Percentiles rank a stretch among this genome's conserved stretches.
These are phyloP conservation scores for Pterobdella sp. DNA, from an alignment of 2,888 invertebrate genomes.

Conservation along the genomic window DNA sequence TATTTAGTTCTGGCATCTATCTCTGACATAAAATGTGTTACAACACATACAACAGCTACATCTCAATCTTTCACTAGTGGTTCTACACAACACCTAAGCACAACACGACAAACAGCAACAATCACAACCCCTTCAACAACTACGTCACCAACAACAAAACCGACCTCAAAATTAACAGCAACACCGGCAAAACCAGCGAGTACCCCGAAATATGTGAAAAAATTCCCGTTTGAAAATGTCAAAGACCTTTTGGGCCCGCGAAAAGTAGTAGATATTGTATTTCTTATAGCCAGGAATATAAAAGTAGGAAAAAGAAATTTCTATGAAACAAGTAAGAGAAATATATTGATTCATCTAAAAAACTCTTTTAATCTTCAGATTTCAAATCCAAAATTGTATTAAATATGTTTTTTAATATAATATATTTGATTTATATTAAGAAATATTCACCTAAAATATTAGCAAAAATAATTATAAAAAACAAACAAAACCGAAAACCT, in stretches of 20 bases:
- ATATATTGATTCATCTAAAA: background rate
- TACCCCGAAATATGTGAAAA: background rate
- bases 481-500: too few species aligned
- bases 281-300: conserved; percentile 20
- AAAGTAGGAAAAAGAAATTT: conserved; percentile 24
- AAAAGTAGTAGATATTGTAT: conserved; percentile 31
- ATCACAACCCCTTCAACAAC: conserved; percentile 2
- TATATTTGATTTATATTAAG: background rate
- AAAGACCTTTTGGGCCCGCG: conserved; percentile 28
- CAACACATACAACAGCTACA: background rate
- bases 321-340: conserved; percentile 17
- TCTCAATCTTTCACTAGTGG: background rate
- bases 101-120: conserved; percentile 4
- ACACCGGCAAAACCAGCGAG: too few species aligned
- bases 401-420: background rate
- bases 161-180: background rate
- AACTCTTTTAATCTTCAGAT: too few species aligned
- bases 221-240: conserved; percentile 3
- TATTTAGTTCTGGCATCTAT: too few species aligned
- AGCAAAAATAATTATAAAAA: too few species aligned
- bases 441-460: too few species aligned
- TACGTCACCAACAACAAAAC: background rate
- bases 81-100: background rate
- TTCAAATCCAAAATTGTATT: too few species aligned
- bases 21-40: background rate